Evolutionary conservation across 1,140 invertebrate species (phyloP), one percentile per base, ranked within the genome.

Genomic region (Arctopsyche grandis): DNA sequence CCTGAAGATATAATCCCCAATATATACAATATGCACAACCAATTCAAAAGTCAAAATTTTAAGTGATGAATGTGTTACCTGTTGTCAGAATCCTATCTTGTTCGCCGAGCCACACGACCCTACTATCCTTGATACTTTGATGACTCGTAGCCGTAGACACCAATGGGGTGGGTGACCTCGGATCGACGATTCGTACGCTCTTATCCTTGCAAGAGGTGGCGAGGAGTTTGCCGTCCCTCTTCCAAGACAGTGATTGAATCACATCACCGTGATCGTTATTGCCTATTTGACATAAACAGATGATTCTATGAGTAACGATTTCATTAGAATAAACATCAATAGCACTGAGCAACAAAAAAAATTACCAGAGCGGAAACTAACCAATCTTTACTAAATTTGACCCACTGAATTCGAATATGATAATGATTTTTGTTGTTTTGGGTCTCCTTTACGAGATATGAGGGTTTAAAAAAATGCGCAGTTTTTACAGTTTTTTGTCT

Each of bases 81-180:
- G 96, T 97, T 3, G 96, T 96, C 0, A 98, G 84, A 79, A 98
- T 92, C 81, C 91, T 91, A 46, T 95, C 92, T 77, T 92, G 92
- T 82, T 95, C 93, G 16, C 95, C 96, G 0, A 98, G 87, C 95
- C 96, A 98, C 0, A 96, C 92, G 0, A 97, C 91, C 75, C 96
- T 89, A 0, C 96, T 97, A 85, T 98, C 97, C 86, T 97, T 97
- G 69, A 97, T 94, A 84, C 93, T 95, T 85, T 94, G 93, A 86
- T 97, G 95, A 84, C 94, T 95, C 75, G 92, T 91, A 0, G 92
- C 91, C 0, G 91, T 88, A 80, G 91, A 89, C 21, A 94, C 86
- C 56, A 94, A 91, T 0, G 91, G 85, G 5, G 85, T 84, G n/a
- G 88, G 83, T 0, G 89, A 89, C 21, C 96, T 88, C 0, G 95